phyloP scores from a whole-genome alignment of 2,797 vertebrate species.

The Gallinago solitaria region DNA sequence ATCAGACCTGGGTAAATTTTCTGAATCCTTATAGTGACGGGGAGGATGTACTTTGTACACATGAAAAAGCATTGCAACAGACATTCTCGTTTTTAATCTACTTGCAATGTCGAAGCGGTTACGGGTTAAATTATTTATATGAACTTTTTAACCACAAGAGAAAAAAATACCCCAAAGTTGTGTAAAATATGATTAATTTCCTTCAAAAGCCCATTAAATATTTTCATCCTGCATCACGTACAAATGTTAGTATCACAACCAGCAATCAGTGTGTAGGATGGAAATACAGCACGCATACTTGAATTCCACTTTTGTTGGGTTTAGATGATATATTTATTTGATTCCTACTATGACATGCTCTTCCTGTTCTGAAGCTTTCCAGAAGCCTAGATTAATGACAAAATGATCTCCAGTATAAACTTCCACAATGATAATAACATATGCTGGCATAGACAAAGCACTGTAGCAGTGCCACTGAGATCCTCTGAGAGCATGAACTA shows the following conservation, averaged over 20 bases:
- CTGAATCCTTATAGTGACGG: neutral
- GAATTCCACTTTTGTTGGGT: constrained; percentile 59
- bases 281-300: constrained; percentile 40
- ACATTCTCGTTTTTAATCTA: neutral
- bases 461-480: neutral
- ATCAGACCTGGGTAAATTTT: neutral
- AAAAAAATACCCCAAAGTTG: neutral
- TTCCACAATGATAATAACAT: constrained; percentile 29
- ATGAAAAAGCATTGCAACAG: neutral
- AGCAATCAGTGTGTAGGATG: constrained; percentile 37
- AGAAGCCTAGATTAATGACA: constrained; percentile 56
- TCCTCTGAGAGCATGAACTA: neutral
- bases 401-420: constrained; percentile 36
- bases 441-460: constrained; percentile 17
- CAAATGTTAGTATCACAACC: neutral
- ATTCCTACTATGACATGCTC: constrained; percentile 29
- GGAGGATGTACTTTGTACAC: neutral
- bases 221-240: neutral
- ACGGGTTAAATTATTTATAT: neutral
- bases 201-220: neutral
- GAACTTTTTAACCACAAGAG: neutral
- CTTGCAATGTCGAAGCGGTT: neutral
- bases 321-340: constrained; percentile 64
- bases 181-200: neutral
- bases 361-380: constrained; percentile 55